Evolutionary conservation across 2,113 vertebrate genomes (phyloP), one percentile per base, ranked within the genome.

Genomic region (Rhipidura dahli): DNA sequence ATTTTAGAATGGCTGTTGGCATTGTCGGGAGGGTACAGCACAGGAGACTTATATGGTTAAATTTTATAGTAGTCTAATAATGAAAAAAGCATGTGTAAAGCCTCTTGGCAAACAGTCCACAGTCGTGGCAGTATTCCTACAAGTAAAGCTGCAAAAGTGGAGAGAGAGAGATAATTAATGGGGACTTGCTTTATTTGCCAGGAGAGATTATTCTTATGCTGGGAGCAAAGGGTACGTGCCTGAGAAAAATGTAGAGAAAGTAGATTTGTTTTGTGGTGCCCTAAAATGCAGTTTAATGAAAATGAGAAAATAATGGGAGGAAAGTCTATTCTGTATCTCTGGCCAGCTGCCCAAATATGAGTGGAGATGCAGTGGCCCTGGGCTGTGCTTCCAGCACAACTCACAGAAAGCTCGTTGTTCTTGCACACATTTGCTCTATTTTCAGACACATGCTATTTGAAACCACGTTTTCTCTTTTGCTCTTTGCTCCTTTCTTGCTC

Each of bases 21-120:
- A 76, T 97, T 15, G 40, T 77, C 33, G 18, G 87, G 78, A 96
- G 86, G 60, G 72, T 90, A 64, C 80, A 78, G 88, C 8, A 0
- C 71, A 51, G 95, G 84, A 97, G 94, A 96, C 86, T 96, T 97
- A 83, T 75, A 97, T 87, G 89, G 97, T 97, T 97, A 97, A 97
- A 93, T 96, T 90, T 96, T 87, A 93, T 94, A 94, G 75, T 89
- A 88, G 84, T 93, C 93, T 97, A 97, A 96, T 94, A 97, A 97
- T 92, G 95, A 97, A 91, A 94, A 81, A 93, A 93, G 28, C 90
- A 95, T 87, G 94, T 97, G 92, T 85, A 87, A 94, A 90, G 76
- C 94, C 87, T 96, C 94, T 94, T 96, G 97, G 96, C 96, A 87
- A 87, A n/a, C 42, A 72, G 95, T 94, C 95, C 80, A 28, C 15